These are phyloP conservation scores for Amiota communis DNA, from an alignment of 2,888 invertebrate genomes.

Conservation along the genomic window DNA sequence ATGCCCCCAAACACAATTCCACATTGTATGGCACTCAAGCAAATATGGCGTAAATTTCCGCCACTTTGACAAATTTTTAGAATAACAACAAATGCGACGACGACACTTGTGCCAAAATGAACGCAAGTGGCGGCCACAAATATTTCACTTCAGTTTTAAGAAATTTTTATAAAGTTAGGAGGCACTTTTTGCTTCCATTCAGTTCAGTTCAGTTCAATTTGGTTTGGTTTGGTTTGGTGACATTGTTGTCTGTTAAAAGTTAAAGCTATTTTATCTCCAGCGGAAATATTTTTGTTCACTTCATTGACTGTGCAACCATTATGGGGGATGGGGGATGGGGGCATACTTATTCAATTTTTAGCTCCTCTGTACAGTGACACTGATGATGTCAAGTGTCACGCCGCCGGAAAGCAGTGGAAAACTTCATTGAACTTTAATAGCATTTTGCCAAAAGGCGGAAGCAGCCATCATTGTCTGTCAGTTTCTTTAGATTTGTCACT, in stretches of 20 bases:
- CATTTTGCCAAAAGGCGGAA: conserved; percentile 5
- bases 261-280: conserved; percentile 58
- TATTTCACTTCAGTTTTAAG: too few species aligned
- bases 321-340: too few species aligned
- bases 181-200: not conserved
- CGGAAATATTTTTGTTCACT: conserved; percentile 61
- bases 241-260: conserved; percentile 49
- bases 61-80: conserved; percentile 21
- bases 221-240: not conserved
- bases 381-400: conserved; percentile 49
- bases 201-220: not conserved
- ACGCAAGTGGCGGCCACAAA: too few species aligned
- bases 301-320: conserved; percentile 49
- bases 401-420: conserved; percentile 37
- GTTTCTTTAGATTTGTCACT: too few species aligned
- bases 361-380: conserved; percentile 12
- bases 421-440: conserved; percentile 64
- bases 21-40: not conserved
- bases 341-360: conserved; percentile 2
- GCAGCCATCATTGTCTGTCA: too few species aligned
- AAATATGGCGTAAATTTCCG: conserved; percentile 16
- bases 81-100: too few species aligned
- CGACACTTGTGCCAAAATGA: too few species aligned
- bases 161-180: too few species aligned
- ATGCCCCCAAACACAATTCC: not conserved